phyloP scores from a whole-genome alignment of 1,140 invertebrate species.

The Augochlora pura region DNA sequence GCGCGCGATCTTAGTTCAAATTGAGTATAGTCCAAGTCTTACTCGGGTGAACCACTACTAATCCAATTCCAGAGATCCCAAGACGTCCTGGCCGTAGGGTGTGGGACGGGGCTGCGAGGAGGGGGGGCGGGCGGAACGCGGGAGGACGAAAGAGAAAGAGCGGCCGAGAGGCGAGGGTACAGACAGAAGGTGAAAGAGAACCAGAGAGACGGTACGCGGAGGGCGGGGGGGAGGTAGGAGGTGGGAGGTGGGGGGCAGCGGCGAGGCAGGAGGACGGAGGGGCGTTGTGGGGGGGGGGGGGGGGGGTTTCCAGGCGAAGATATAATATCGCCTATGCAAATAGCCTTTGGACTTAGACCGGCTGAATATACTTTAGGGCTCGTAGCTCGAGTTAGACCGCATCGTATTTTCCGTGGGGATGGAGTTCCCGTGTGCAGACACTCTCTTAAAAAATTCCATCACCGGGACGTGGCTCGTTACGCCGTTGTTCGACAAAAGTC shows the following conservation, averaged over 20 bases:
- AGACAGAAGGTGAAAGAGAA: constrained; percentile 37
- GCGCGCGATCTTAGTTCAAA: constrained; percentile 79
- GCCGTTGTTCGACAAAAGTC: constrained; percentile 41
- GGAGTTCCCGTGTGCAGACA: constrained; percentile 24
- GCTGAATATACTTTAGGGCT: constrained; percentile 75
- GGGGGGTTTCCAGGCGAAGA: constrained; percentile 65
- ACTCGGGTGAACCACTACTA: constrained; percentile 80
- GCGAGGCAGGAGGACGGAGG: constrained; percentile 24
- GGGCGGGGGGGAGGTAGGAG: constrained; percentile 21
- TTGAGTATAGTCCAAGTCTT: constrained; percentile 81
- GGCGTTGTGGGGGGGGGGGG: constrained; percentile 11
- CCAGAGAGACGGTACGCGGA: constrained; percentile 4
- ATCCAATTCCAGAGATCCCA: constrained; percentile 79
- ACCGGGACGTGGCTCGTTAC: constrained; percentile 42
- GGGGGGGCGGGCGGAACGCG: constrained; percentile 20
- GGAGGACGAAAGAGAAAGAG: constrained; percentile 61
- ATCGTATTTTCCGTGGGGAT: constrained; percentile 49
- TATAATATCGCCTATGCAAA: constrained; percentile 81
- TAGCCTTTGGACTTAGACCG: constrained; percentile 80
- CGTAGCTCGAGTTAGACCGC: constrained; percentile 56
- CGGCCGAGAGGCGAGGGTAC: constrained; percentile 28
- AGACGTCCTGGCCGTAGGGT: constrained; percentile 68
- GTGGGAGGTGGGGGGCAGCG: constrained; percentile 19
- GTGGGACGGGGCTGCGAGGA: constrained; percentile 28
- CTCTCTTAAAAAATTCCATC: constrained; percentile 57